Percentiles rank a stretch among this genome's conserved stretches.
These are phyloP conservation scores for Sakesphorus luctuosus DNA, from an alignment of 2,113 vertebrate species.

Conservation along the genomic window DNA sequence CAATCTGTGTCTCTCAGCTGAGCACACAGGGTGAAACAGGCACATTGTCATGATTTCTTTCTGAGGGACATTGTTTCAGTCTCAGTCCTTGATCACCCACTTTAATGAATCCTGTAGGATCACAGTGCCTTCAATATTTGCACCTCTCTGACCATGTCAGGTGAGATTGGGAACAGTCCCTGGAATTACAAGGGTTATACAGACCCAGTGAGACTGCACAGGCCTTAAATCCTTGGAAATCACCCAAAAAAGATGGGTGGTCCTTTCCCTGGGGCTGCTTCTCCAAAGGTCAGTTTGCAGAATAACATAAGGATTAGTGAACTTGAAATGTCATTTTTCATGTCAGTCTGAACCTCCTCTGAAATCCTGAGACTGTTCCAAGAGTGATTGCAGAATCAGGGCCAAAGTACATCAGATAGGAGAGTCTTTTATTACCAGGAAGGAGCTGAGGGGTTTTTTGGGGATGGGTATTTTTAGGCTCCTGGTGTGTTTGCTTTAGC, in stretches of 20 bases:
- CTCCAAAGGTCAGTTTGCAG: neutral
- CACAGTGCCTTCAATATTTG: neutral
- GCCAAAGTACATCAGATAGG: slow-evolving; percentile 6
- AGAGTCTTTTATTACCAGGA: neutral
- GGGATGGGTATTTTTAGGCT: neutral
- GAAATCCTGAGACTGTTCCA: neutral
- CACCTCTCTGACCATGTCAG: neutral
- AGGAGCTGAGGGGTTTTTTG: neutral
- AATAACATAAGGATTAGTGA: neutral
- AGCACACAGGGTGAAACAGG: neutral
- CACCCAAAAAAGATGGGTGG: neutral
- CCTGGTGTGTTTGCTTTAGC: neutral
- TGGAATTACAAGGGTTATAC: neutral
- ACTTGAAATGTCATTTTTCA: neutral
- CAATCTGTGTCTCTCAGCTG: neutral
- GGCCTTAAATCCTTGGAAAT: neutral
- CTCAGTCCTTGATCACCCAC: neutral
- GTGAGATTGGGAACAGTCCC: neutral
- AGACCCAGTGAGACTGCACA: neutral
- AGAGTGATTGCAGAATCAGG: neutral
- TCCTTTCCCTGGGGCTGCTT: neutral
- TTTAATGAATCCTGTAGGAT: neutral
- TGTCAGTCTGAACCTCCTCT: neutral
- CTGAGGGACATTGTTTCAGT: neutral
- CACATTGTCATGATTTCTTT: neutral